Evolutionary conservation across 2,113 vertebrate genomes (phyloP), one percentile per base, ranked within the genome.

Genomic region (Ageneiosus marmoratus): DNA sequence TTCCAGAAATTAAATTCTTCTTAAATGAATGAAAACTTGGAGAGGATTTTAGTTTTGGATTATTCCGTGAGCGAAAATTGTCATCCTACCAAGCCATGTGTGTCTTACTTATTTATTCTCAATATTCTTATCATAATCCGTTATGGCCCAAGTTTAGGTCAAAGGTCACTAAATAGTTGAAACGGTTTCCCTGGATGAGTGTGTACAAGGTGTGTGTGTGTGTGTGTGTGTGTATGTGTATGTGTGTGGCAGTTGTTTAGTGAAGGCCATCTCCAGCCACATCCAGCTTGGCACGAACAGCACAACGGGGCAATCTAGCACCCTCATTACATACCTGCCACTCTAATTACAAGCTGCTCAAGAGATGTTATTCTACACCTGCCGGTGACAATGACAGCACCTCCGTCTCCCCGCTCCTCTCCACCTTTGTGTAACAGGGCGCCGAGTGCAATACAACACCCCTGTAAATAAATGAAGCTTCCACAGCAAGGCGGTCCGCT

Each of bases 311-410:
- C 92, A 95, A 95, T 94, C 92, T 92, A 93, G 94, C 93, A 94
- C 94, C 94, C 92, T 94, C 94, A 95, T 95, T 95, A 94, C 94
- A 94, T 89, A 91, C 91, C 90, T 89, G 91, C 91, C 93, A 93
- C 94, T 94, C 93, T 94, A 95, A 95, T 95, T 95, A 95, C 94
- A 94, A 94, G 90, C 91, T 94, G 92, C 92, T 95, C 90, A 93
- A 93, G 94, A 93, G 91, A 92, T 89, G 94, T 94, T 93, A 95
- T 92, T 93, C 93, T 93, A 94, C 93, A 94, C 94, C 93, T 91
- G 87, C 53, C 89, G 72, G 88, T 90, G 93, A 94, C 94, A 94
- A 93, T 91, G 93, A 94, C 93, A 90, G 92, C 80, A 83, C 83
- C 90, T 92, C 88, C 89, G 90, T 89, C 90, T 80, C 89, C 88